Evolutionary conservation across 2,113 vertebrate genomes (phyloP).

Genomic region (Chunga burmeisteri): DNA sequence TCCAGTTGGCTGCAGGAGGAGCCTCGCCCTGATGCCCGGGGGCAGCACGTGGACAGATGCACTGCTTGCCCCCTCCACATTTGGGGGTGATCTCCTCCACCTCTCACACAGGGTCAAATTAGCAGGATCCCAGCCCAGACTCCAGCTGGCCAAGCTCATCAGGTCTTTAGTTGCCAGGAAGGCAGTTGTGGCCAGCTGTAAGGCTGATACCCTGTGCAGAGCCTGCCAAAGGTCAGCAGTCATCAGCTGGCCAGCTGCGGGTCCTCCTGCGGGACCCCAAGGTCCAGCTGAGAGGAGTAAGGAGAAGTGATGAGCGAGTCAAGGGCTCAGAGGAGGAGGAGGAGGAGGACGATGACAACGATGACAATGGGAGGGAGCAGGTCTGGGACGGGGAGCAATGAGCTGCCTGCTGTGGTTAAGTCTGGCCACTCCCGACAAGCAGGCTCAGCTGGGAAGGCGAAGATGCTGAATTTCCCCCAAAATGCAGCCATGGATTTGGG

Average conservation of each 20-base stretch:
- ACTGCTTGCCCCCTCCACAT: neutral
- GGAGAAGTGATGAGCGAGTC: neutral
- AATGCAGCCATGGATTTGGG: neutral
- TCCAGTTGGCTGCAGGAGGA: neutral
- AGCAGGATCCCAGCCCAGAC: neutral
- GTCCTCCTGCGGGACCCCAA: neutral
- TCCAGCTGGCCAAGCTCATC: conserved; percentile 14
- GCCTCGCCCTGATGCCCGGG: neutral
- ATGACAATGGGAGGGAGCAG: neutral
- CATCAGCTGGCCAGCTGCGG: neutral
- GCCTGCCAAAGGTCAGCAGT: conserved; percentile 24
- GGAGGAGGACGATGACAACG: neutral
- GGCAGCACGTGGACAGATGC: neutral
- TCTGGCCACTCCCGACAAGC: neutral
- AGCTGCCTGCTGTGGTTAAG: neutral
- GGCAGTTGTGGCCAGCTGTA: conserved; percentile 41
- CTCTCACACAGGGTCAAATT: neutral
- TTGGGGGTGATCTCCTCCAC: neutral
- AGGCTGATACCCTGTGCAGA: neutral
- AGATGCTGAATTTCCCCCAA: neutral
- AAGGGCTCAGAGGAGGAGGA: neutral
- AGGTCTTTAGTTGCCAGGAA: conserved; percentile 28
- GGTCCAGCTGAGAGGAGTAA: neutral
- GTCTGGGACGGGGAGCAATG: neutral
- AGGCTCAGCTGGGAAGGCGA: neutral